phyloP scores from a whole-genome alignment of 2,888 invertebrate species.

The Philaethria dido region DNA sequence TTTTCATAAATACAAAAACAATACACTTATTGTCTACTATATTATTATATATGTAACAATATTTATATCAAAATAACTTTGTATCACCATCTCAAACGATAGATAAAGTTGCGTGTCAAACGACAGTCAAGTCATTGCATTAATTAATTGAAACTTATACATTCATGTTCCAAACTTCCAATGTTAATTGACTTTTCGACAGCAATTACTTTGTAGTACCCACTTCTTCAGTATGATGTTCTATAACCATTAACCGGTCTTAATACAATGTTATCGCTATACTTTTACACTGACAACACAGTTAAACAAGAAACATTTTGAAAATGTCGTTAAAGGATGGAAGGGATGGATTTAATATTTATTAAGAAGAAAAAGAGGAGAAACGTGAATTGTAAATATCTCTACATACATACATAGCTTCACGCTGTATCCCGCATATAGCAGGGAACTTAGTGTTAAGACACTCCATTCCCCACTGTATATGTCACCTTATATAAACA shows the following conservation, averaged over 20 bases:
- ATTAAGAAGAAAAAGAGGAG: neutral
- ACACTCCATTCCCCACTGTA: too few species aligned
- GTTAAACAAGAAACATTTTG: constrained; percentile 35
- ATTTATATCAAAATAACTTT: neutral
- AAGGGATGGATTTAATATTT: constrained; percentile 18
- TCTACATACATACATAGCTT: too few species aligned
- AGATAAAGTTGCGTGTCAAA: constrained; percentile 59
- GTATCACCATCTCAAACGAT: constrained; percentile 15
- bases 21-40: too few species aligned
- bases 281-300: constrained; percentile 32
- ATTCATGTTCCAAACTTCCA: constrained; percentile 58
- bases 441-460: too few species aligned
- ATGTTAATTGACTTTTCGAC: constrained; percentile 67
- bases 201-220: constrained; percentile 54
- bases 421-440: too few species aligned
- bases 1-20: too few species aligned
- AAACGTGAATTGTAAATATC: neutral
- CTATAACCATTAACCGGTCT: constrained; percentile 37
- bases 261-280: constrained; percentile 37
- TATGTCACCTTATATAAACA: too few species aligned
- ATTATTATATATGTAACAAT: neutral
- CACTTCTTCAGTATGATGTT: constrained; percentile 41
- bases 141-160: constrained; percentile 72
- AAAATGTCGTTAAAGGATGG: constrained; percentile 33
- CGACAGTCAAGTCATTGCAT: constrained; percentile 61